phyloP scores from a whole-genome alignment of 2,888 invertebrate genomes.

The Prosapia bicincta region DNA sequence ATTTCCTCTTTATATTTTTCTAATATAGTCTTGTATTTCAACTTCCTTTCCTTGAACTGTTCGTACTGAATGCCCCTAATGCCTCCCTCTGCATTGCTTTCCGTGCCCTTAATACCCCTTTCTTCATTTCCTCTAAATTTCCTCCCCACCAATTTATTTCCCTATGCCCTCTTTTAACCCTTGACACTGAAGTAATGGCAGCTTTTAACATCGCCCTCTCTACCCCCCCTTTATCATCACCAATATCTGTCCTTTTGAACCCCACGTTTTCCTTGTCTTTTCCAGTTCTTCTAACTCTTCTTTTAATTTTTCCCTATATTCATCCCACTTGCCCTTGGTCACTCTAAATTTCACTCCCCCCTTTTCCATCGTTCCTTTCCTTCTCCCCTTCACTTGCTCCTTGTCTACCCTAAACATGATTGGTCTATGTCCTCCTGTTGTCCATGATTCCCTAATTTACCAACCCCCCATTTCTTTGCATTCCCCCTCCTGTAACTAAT shows the following conservation, averaged over 20 bases:
- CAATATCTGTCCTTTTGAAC: too few relatives aligned
- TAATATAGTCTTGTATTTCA: neutral
- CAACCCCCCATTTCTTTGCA: too few relatives aligned
- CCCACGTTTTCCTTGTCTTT: too few relatives aligned
- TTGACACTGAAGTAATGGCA: neutral
- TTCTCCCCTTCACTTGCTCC: too few relatives aligned
- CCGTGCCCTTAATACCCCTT: neutral
- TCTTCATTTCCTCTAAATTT: neutral
- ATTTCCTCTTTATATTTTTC: neutral
- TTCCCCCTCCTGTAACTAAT: too few relatives aligned
- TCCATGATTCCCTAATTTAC: too few relatives aligned
- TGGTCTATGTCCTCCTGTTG: too few relatives aligned
- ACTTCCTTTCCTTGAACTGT: neutral
- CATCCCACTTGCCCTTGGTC: neutral
- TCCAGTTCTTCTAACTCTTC: neutral
- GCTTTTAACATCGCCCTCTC: neutral
- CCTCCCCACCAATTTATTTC: neutral
- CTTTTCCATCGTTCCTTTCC: too few relatives aligned
- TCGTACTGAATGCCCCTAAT: neutral
- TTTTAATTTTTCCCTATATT: neutral
- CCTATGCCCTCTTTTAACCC: neutral
- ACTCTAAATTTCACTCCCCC: too few relatives aligned
- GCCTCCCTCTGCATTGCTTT: neutral
- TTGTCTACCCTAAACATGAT: too few relatives aligned
- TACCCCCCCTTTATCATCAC: too few relatives aligned